Evolutionary conservation across 2,797 vertebrate genomes (phyloP), one percentile per base, ranked within the genome.

Genomic region (Lates japonicus): DNA sequence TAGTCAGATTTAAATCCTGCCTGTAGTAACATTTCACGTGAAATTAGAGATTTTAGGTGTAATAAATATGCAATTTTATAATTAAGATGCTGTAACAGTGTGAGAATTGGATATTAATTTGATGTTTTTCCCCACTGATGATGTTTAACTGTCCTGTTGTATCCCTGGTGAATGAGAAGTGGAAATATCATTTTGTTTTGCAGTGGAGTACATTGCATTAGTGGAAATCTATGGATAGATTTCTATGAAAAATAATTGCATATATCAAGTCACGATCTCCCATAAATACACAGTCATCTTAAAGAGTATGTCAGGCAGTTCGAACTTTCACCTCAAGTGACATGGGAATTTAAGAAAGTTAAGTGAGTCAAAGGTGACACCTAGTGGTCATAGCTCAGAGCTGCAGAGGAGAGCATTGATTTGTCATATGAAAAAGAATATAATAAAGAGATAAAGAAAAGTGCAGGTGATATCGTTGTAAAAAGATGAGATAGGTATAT

Each of bases 311-410:
- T 22, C 33, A 1, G 67, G 31, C 11, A 2, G 10, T 42, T n/a
- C 22, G n/a, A 12, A 33, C 22, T 22, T 20, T 84, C 11, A 71
- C 68, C 74, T 75, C 12, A 62, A 55, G 48, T 83, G 55, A 85
- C 76, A 68, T 60, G 3, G n/a, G n/a, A 71, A 55, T 14, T 35
- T 54, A 12, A 20, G 25, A 78, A 82, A 80, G 25, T 29, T 29
- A 29, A 29, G 5, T 80, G 13, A 64, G 69, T 49, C 19, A n/a
- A 65, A 76, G 64, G 67, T 42, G 84, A 89, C 94, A 88, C 83
- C 94, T 91, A 70, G 87, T 94, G 94, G 44, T 66, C 13, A 35
- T 2, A 63, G 0, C 0, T 17, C 17, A 63, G 69, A 82, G 83
- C 52, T 90, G 39, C 85, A 87, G 13, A 3, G 0, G 4, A 22